These are phyloP conservation scores for Leucosticte australis DNA, from an alignment of 2,113 vertebrate genomes.

Conservation along the genomic window DNA sequence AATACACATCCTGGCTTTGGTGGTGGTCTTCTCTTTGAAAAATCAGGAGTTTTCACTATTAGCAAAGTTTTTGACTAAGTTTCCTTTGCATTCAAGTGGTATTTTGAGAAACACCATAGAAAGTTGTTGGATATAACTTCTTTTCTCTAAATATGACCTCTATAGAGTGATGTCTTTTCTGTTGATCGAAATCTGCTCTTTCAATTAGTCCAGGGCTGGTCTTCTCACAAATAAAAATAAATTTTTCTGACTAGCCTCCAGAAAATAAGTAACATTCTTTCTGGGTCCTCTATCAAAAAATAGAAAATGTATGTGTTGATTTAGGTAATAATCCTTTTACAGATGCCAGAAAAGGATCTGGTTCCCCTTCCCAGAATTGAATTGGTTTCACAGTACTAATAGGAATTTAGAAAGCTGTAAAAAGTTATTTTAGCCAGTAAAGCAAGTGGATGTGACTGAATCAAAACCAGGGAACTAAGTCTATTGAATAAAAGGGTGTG, in stretches of 20 bases:
- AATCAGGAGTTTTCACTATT: background rate
- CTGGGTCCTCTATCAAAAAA: background rate
- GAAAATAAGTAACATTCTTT: background rate
- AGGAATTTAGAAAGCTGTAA: constrained; percentile 60
- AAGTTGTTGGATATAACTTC: background rate
- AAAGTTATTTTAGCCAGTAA: constrained; percentile 52
- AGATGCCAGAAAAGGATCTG: constrained; percentile 38
- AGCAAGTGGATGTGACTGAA: background rate
- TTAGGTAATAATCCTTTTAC: constrained; percentile 20
- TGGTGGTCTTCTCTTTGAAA: background rate
- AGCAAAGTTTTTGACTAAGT: background rate
- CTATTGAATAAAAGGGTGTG: constrained; percentile 47
- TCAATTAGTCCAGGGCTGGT: background rate
- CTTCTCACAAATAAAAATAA: background rate
- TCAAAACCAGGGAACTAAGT: background rate
- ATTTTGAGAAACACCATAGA: background rate
- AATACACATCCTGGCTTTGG: background rate
- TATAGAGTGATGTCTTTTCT: background rate
- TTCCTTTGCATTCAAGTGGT: background rate
- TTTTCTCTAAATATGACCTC: background rate
- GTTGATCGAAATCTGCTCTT: background rate
- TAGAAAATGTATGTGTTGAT: background rate
- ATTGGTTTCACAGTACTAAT: constrained; percentile 41
- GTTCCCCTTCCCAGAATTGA: constrained; percentile 26
- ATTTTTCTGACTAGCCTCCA: background rate